These are phyloP conservation scores for Brachyhypopomus occidentalis DNA, from an alignment of 2,113 vertebrate genomes.

Conservation along the genomic window DNA sequence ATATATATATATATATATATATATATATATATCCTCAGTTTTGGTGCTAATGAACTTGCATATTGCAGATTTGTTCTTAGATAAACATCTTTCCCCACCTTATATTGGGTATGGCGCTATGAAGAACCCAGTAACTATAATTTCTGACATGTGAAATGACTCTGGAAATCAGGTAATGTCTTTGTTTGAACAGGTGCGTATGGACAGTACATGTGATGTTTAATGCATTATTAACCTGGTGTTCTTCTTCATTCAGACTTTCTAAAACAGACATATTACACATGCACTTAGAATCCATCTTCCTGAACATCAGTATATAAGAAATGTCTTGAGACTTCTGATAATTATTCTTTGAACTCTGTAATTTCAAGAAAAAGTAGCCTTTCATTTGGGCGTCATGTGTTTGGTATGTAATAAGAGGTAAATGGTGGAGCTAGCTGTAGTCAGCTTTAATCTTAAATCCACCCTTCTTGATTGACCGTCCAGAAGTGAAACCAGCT, in stretches of 20 bases:
- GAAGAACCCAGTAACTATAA: not conserved
- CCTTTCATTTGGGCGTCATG: not conserved
- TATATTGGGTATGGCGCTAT: constrained; percentile 42
- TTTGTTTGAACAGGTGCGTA: not conserved
- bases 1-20: constrained; percentile 38
- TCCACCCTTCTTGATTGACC: not conserved
- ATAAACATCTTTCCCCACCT: constrained; percentile 18
- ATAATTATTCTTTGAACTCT: not conserved
- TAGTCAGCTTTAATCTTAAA: not conserved
- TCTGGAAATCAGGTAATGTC: not conserved
- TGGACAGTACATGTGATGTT: not conserved
- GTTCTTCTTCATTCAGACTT: not conserved
- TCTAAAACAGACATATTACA: not conserved
- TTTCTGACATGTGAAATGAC: not conserved
- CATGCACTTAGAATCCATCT: not conserved
- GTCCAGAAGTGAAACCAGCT: not conserved
- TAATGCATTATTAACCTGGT: not conserved
- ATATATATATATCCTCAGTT: constrained; percentile 21
- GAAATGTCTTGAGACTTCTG: not conserved
- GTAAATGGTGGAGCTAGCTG: not conserved
- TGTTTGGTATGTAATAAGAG: not conserved
- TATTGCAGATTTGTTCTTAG: constrained; percentile 45
- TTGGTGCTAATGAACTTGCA: constrained; percentile 54
- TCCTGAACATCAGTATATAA: not conserved
- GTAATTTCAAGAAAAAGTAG: not conserved